These are phyloP conservation scores for Drosophila maculinotata DNA, from an alignment of 2,888 invertebrate species.

Conservation along the genomic window DNA sequence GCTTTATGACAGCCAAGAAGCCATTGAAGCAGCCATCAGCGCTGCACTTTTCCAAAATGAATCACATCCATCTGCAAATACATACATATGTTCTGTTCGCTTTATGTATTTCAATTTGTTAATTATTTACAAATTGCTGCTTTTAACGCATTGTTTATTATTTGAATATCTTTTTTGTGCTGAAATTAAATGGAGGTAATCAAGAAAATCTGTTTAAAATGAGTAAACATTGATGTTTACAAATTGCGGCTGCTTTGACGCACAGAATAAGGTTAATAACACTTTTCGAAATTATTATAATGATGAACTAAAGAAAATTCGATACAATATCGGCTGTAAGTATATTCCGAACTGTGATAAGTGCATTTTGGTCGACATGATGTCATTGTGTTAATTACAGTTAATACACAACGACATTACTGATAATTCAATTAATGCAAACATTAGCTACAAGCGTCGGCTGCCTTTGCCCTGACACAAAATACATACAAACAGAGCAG, in stretches of 20 bases:
- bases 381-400: constrained; percentile 56
- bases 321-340: too few species aligned
- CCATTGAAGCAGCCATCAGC: constrained; percentile 29
- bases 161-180: constrained; percentile 43
- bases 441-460: constrained; percentile 50
- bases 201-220: constrained; percentile 30
- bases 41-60: constrained; percentile 59
- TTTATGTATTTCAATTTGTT: constrained; percentile 43
- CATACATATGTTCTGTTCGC: constrained; percentile 22
- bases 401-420: constrained; percentile 37
- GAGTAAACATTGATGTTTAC: constrained; percentile 31
- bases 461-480: constrained; percentile 13
- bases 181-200: constrained; percentile 60
- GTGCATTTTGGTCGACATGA: constrained; percentile 53
- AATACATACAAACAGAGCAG: constrained; percentile 10
- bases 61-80: constrained; percentile 29
- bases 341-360: not conserved
- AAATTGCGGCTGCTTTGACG: constrained; percentile 21
- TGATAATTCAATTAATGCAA: constrained; percentile 77
- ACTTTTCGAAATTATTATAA: not conserved
- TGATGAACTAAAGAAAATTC: not conserved
- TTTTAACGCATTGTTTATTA: constrained; percentile 68
- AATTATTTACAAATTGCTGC: constrained; percentile 65
- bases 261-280: constrained; percentile 19
- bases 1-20: constrained; percentile 35